Percentiles rank a stretch among this genome's conserved stretches.
Conservation (phyloP, 2,113 vertebrate genomes). For the Scomber scombrus region DNA sequence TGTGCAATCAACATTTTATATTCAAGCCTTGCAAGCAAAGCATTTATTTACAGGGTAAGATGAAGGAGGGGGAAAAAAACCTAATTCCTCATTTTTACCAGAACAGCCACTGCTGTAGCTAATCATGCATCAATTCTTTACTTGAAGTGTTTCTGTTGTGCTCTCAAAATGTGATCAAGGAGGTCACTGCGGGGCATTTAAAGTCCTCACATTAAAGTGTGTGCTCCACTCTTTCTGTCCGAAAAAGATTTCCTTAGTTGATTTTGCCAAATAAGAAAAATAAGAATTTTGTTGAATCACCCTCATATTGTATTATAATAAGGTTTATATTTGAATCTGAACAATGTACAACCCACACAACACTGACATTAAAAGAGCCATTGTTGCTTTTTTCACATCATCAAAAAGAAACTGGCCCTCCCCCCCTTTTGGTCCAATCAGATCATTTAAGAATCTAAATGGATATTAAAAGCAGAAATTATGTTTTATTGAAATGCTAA, state of each 20-base stretch:
- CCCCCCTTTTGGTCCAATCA: neutral
- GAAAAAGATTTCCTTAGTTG: neutral
- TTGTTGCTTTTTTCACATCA: slow-evolving; percentile 3
- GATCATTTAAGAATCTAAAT: slow-evolving; percentile 24
- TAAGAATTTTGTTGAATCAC: slow-evolving; percentile 4
- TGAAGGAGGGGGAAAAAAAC: neutral
- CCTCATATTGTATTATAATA: neutral
- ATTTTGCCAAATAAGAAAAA: neutral
- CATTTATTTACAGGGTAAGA: slow-evolving; percentile 23
- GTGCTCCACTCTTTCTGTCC: neutral
- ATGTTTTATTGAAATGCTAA: slow-evolving; percentile 26
- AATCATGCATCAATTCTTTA: slow-evolving; percentile 41
- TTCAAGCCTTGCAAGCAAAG: slow-evolving; percentile 28
- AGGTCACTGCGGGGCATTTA: slow-evolving; percentile 37
- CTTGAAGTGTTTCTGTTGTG: slow-evolving; percentile 20
- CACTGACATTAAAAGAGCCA: neutral
- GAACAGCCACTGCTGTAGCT: slow-evolving; percentile 29
- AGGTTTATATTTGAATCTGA: slow-evolving; percentile 12
- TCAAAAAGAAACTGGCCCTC: neutral
- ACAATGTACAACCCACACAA: neutral
- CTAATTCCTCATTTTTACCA: slow-evolving; percentile 40
- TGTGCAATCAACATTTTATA: slow-evolving; percentile 10
- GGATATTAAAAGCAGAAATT: slow-evolving; percentile 19
- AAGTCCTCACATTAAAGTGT: slow-evolving; percentile 18
- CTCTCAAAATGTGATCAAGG: slow-evolving; percentile 50